Percentiles rank a stretch among this genome's conserved stretches.
phyloP scores from a whole-genome alignment of 2,888 invertebrate species.

The Acronicta leporina region DNA sequence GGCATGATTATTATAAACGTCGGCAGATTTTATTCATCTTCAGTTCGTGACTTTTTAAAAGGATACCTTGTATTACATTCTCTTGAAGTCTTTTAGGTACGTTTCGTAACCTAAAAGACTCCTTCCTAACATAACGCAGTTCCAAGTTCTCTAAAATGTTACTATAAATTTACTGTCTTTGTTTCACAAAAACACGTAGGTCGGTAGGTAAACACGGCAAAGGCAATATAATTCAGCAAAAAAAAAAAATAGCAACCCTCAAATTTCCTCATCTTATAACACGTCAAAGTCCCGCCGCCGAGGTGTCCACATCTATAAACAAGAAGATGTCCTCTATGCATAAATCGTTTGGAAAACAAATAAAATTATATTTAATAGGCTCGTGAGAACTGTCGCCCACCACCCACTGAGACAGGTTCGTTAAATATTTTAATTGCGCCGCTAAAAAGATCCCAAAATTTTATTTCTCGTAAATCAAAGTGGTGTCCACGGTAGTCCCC shows the following conservation, averaged over 20 bases:
- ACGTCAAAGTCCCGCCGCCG: constrained; percentile 57
- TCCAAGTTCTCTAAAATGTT: background rate
- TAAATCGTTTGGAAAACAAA: constrained; percentile 80
- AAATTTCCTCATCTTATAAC: constrained; percentile 68
- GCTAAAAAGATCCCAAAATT: constrained; percentile 83
- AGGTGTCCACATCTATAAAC: constrained; percentile 69
- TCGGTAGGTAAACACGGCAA: constrained; percentile 9
- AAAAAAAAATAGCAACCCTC: constrained; percentile 48
- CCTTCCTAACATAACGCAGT: too few relatives aligned
- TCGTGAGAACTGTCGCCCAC: constrained; percentile 88
- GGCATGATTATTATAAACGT: constrained; percentile 65
- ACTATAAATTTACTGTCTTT: background rate
- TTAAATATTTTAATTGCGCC: constrained; percentile 88
- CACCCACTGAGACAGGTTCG: constrained; percentile 85
- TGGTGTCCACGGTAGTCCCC: constrained; percentile 80
- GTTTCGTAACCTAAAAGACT: too few relatives aligned
- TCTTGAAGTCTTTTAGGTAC: too few relatives aligned
- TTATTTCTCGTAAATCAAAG: constrained; percentile 86
- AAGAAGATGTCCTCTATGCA: constrained; percentile 65
- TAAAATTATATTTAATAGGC: constrained; percentile 88
- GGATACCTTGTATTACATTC: background rate
- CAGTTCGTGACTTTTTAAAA: constrained; percentile 12
- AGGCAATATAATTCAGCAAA: constrained; percentile 1
- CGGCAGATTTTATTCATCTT: constrained; percentile 12
- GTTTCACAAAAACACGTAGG: background rate